Conservation (phyloP, 2,797 vertebrate species). For the Oryzias dopingdopingensis region DNA sequence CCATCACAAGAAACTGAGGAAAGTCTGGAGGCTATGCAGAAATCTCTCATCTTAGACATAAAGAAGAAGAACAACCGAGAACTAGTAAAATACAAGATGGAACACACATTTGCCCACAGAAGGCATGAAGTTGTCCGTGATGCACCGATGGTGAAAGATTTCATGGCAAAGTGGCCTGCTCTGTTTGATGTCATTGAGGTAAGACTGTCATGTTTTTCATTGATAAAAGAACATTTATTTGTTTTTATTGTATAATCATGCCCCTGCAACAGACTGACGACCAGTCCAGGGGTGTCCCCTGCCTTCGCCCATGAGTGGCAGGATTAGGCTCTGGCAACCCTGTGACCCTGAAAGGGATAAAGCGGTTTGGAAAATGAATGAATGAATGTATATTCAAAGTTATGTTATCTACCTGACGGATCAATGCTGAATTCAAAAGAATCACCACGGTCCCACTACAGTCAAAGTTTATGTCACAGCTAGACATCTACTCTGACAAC, state of each 20-base stretch:
- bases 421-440: conserved; percentile 1
- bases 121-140: conserved; percentile 24
- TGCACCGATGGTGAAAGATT: conserved; percentile 21
- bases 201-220: not conserved
- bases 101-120: conserved; percentile 22
- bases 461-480: not conserved
- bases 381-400: not conserved
- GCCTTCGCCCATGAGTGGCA: too few species aligned
- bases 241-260: not conserved
- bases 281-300: too few species aligned
- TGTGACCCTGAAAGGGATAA: too few species aligned
- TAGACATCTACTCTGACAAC: not conserved
- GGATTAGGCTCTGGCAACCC: too few species aligned
- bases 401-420: not conserved
- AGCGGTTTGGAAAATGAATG: too few species aligned
- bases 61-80: conserved; percentile 19
- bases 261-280: too few species aligned
- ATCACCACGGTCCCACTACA: conserved; percentile 5
- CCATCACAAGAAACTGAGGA: conserved; percentile 32
- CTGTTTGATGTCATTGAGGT: conserved; percentile 17
- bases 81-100: conserved; percentile 33
- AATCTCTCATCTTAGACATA: too few species aligned
- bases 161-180: conserved; percentile 28
- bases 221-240: not conserved
- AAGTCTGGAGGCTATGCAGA: conserved; percentile 16